These are phyloP conservation scores for Hippocampus zosterae DNA, from an alignment of 2,113 vertebrate genomes.

Conservation along the genomic window DNA sequence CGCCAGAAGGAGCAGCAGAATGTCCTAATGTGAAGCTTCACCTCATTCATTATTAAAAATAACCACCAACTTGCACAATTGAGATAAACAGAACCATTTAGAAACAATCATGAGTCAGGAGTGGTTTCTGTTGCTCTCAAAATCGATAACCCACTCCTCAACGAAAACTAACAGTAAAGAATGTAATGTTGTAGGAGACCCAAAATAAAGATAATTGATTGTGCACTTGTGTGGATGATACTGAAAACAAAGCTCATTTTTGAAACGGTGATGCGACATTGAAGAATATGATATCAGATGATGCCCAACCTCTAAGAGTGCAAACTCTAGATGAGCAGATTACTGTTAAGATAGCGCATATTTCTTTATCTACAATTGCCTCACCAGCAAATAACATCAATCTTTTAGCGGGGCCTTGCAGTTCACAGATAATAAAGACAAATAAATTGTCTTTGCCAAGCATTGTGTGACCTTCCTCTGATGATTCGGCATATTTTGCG, in stretches of 20 bases:
- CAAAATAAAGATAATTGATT: neutral
- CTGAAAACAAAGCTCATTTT: neutral
- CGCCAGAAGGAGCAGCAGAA: too few relatives aligned
- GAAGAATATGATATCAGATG: conserved; percentile 5
- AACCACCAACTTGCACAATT: rapidly evolving
- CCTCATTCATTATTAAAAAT: neutral
- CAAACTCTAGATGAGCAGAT: conserved; percentile 6
- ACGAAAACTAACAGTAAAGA: neutral
- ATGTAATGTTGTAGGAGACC: neutral
- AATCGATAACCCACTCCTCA: neutral
- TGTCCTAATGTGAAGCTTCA: too few relatives aligned
- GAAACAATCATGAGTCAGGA: neutral
- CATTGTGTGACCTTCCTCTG: neutral
- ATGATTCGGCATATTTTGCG: neutral
- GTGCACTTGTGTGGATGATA: neutral
- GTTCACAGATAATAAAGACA: conserved; percentile 4
- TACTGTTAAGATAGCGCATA: neutral
- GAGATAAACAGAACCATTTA: neutral
- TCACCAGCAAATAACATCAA: conserved; percentile 17
- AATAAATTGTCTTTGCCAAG: neutral
- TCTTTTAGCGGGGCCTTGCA: conserved; percentile 8
- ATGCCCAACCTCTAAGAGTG: neutral
- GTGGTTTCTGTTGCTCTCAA: neutral
- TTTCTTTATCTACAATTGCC: conserved; percentile 10
- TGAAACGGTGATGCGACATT: neutral